phyloP scores from a whole-genome alignment of 2,888 invertebrate genomes.

The Pyralis farinalis region DNA sequence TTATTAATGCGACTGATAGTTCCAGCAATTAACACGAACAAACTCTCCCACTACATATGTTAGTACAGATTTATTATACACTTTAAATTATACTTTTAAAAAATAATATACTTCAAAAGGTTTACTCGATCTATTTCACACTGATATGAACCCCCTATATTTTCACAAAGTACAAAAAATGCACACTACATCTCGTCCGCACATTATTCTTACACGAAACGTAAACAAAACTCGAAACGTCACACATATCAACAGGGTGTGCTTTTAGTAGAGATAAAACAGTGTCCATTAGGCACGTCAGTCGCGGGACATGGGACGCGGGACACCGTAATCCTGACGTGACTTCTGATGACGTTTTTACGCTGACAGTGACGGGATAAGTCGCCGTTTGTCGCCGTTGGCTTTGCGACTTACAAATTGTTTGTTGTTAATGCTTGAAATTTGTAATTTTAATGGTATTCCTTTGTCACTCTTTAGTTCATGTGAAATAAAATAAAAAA shows the following conservation, averaged over 20 bases:
- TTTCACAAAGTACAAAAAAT: background rate
- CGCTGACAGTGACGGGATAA: constrained; percentile 18
- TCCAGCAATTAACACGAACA: no score
- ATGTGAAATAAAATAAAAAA: no score
- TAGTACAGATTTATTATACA: no score
- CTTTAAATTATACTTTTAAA: no score
- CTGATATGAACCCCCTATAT: no score
- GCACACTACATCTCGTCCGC: background rate
- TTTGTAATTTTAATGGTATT: constrained; percentile 1
- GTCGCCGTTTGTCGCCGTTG: constrained; percentile 8
- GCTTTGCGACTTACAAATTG: constrained; percentile 9
- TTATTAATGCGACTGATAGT: no score
- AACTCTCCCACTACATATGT: no score
- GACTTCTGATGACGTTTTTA: constrained; percentile 13
- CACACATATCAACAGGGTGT: constrained; percentile 9
- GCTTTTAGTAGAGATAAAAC: constrained; percentile 19
- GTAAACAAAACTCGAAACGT: background rate
- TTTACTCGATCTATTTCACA: no score
- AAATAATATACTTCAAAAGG: no score
- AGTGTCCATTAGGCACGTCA: constrained; percentile 22
- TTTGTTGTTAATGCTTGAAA: constrained; percentile 2
- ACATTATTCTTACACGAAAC: background rate
- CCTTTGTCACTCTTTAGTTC: background rate
- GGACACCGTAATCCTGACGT: constrained; percentile 18
- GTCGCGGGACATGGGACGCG: constrained; percentile 10